phyloP scores from a whole-genome alignment of 2,888 invertebrate genomes.

The Eupithecia insigniata region DNA sequence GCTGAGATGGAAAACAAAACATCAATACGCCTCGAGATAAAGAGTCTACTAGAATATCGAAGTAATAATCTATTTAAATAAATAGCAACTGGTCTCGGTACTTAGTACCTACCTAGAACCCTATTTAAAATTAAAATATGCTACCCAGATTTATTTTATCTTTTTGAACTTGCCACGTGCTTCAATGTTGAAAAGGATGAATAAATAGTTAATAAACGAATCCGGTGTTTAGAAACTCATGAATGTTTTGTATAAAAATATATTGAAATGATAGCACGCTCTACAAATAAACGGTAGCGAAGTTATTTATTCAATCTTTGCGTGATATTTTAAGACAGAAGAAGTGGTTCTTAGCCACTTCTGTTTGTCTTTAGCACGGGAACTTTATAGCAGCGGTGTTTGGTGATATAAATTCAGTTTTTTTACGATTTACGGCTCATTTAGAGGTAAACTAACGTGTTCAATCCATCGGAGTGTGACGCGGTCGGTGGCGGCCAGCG shows the following conservation, averaged over 20 bases:
- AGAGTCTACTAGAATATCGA: neutral
- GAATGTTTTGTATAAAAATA: conserved; percentile 16
- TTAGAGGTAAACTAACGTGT: conserved; percentile 81
- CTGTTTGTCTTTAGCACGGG: neutral
- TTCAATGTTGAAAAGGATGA: neutral
- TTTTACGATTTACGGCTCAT: neutral
- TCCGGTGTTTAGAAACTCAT: conserved; percentile 3
- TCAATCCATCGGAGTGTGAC: conserved; percentile 86
- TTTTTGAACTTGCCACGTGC: neutral
- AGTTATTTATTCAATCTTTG: conserved; percentile 43
- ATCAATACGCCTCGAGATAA: neutral
- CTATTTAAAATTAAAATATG: neutral
- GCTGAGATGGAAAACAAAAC: neutral
- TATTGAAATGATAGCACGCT: conserved; percentile 14
- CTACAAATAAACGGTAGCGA: conserved; percentile 39
- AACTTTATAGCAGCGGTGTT: neutral
- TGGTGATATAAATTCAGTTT: neutral
- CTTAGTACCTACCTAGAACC: neutral
- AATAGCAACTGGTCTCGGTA: neutral
- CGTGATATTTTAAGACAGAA: conserved; percentile 10
- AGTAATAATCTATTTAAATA: neutral
- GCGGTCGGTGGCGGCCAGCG: conserved; percentile 78
- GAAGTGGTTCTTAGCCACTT: neutral
- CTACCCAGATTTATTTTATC: neutral
- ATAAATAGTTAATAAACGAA: neutral